Conservation (phyloP, 2,113 vertebrate genomes). For the Progne subis region DNA sequence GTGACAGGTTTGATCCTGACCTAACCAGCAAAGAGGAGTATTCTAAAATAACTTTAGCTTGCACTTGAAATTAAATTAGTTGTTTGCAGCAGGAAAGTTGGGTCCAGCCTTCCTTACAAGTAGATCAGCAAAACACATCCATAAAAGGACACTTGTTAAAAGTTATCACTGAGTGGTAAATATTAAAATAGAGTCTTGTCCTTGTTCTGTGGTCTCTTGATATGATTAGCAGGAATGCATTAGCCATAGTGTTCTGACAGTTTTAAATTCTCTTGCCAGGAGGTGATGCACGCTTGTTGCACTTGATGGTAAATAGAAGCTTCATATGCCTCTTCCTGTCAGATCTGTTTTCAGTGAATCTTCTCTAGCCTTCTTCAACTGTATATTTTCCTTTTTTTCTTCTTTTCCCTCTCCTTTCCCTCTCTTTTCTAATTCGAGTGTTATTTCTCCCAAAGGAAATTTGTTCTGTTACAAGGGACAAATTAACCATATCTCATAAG, state of each 20-base stretch:
- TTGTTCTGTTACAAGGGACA: slow-evolving; percentile 6
- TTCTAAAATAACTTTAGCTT: background rate
- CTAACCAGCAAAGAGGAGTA: background rate
- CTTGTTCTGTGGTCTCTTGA: background rate
- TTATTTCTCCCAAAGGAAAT: background rate
- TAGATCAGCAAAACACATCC: background rate
- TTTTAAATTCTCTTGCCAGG: slow-evolving; percentile 15
- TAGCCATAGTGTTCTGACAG: background rate
- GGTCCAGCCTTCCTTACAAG: background rate
- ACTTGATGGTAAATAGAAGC: background rate
- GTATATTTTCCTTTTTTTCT: background rate
- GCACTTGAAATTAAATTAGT: background rate
- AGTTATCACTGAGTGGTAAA: background rate
- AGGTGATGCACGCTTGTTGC: background rate
- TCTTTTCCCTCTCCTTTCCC: rapidly evolving
- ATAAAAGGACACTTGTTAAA: background rate
- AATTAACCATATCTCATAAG: background rate
- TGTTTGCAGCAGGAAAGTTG: background rate
- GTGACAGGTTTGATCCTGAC: background rate
- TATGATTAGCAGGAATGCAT: background rate
- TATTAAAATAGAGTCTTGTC: background rate
- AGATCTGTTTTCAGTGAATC: background rate
- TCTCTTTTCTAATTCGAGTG: background rate
- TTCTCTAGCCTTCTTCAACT: slow-evolving; percentile 4
- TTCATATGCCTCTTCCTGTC: slow-evolving; percentile 1